These are phyloP conservation scores for Tetanocera ferruginea DNA, from an alignment of 2,888 invertebrate genomes.

Conservation along the genomic window DNA sequence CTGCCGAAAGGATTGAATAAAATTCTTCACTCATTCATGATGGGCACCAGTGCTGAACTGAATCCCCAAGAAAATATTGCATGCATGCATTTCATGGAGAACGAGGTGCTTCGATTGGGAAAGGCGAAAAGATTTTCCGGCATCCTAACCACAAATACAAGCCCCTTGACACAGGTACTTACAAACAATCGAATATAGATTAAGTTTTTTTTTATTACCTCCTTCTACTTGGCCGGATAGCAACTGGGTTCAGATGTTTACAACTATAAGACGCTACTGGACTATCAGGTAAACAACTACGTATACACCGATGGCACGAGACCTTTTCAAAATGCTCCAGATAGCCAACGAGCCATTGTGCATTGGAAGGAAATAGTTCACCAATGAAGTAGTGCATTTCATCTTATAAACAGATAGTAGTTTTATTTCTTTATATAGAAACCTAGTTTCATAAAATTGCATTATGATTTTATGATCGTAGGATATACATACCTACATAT, in stretches of 20 bases:
- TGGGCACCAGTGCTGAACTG: constrained; percentile 81
- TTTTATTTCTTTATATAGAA: too few species aligned
- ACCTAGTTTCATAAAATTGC: too few species aligned
- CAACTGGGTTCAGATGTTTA: constrained; percentile 86
- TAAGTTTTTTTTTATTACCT: neutral
- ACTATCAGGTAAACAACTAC: constrained; percentile 87
- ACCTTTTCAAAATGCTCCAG: constrained; percentile 82
- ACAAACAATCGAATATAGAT: neutral
- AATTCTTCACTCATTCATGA: constrained; percentile 88
- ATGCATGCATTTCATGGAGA: constrained; percentile 84
- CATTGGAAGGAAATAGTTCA: constrained; percentile 77
- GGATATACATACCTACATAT: too few species aligned
- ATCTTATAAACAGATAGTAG: neutral
- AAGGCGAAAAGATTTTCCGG: constrained; percentile 77
- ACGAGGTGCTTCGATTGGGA: constrained; percentile 79
- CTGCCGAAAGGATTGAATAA: constrained; percentile 77
- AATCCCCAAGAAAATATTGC: constrained; percentile 82
- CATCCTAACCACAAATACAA: constrained; percentile 89
- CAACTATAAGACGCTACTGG: constrained; percentile 81
- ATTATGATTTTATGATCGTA: too few species aligned
- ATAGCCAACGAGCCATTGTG: constrained; percentile 81
- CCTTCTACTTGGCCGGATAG: constrained; percentile 71
- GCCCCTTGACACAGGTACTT: constrained; percentile 85
- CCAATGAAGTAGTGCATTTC: neutral
- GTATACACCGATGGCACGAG: constrained; percentile 78